A percentile compares a stretch with the other conserved stretches of the same genome.
phyloP scores from a whole-genome alignment of 30 jellyfish, hydroid and myxozoan genomes.

The Aurelia aurita region DNA sequence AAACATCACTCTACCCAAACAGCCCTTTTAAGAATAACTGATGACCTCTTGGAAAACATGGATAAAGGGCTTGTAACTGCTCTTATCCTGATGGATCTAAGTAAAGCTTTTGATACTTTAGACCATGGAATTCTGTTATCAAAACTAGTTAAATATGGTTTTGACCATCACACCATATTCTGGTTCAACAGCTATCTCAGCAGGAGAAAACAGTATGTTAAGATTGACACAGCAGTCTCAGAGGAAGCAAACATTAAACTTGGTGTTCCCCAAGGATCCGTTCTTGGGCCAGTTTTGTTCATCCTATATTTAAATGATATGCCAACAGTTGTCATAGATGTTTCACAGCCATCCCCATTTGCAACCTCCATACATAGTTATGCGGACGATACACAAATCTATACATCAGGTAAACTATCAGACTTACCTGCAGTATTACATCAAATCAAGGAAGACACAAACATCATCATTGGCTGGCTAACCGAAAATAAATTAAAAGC shows the following conservation, averaged over 20 bases:
- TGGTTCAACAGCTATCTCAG: neutral
- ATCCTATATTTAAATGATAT: slow-evolving; percentile 32
- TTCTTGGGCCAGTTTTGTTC: slow-evolving; percentile 35
- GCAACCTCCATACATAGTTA: slow-evolving; percentile 18
- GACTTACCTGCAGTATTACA: slow-evolving; percentile 9
- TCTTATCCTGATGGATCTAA: slow-evolving; percentile 47
- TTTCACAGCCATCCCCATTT: slow-evolving; percentile 11
- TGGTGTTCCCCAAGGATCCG: slow-evolving; percentile 49
- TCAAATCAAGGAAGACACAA: slow-evolving; percentile 24
- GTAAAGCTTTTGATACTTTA: slow-evolving; percentile 47
- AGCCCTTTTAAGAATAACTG: slow-evolving; percentile 46
- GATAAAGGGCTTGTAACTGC: slow-evolving; percentile 50
- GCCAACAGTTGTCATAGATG: too few species aligned
- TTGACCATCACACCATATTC: slow-evolving; percentile 40
- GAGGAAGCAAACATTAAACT: slow-evolving; percentile 40
- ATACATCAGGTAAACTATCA: too few species aligned
- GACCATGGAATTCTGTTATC: slow-evolving; percentile 39
- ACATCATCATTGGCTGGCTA: slow-evolving; percentile 9
- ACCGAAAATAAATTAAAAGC: slow-evolving; percentile 7
- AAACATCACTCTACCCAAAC: slow-evolving; percentile 47
- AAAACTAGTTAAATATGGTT: slow-evolving; percentile 37
- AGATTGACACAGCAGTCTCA: slow-evolving; percentile 24
- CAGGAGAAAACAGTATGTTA: slow-evolving; percentile 14
- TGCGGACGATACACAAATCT: slow-evolving; percentile 33
- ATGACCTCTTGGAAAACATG: slow-evolving; percentile 47